Percentiles rank a stretch among this genome's conserved stretches.
Conservation (phyloP, 2,797 vertebrate genomes). For the Heterohyrax brucei region DNA sequence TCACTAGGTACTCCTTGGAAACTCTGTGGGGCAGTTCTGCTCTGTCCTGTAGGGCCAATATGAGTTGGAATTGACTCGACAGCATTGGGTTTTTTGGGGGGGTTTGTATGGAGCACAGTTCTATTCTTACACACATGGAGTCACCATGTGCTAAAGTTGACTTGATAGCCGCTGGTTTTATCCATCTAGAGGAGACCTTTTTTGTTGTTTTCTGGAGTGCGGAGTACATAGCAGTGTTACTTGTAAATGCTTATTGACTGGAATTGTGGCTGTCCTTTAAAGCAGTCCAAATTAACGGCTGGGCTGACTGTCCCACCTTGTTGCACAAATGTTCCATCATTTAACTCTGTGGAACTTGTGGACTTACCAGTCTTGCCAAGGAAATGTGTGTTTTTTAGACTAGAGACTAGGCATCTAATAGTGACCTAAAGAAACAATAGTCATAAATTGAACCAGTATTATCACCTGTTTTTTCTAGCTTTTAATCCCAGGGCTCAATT, state of each 20-base stretch:
- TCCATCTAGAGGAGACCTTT: background rate
- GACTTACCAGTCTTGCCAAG: background rate
- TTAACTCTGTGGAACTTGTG: background rate
- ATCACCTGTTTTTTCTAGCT: conserved; percentile 51
- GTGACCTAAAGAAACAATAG: background rate
- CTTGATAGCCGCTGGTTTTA: background rate
- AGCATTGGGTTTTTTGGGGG: too few species aligned
- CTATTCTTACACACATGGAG: background rate
- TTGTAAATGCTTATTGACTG: conserved; percentile 50
- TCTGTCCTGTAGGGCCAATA: too few species aligned
- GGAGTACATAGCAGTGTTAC: background rate
- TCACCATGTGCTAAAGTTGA: background rate
- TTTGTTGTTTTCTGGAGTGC: background rate
- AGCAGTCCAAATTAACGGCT: conserved; percentile 46
- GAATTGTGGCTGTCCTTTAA: conserved; percentile 64
- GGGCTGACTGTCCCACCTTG: background rate
- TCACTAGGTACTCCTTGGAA: too few species aligned
- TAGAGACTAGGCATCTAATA: background rate
- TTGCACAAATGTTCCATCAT: background rate
- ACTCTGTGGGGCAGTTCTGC: too few species aligned
- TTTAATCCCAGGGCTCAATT: conserved; percentile 61
- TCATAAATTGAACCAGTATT: background rate
- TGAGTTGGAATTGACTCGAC: too few species aligned
- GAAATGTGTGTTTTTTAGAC: background rate
- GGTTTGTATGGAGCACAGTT: background rate